Base-by-base conservation (phyloP, 2,797 vertebrate genomes). In the Buphagus erythrorhynchus region DNA sequence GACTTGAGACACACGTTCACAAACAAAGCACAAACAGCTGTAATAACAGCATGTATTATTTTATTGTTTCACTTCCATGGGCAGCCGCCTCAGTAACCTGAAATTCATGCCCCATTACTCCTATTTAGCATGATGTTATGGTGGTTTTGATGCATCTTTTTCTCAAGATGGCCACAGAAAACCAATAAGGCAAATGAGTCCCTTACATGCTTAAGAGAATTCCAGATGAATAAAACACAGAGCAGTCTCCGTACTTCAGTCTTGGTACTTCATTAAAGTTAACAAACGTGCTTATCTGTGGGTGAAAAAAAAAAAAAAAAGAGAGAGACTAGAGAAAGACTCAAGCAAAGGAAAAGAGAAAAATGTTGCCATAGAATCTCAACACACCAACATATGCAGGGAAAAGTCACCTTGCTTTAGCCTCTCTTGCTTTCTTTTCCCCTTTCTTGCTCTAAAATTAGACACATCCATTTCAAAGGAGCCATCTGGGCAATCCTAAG, bases 401-500 rank as follows among this genome's bases (percentile, higher is more conserved):
- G 77, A 87, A 88, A 94, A 88, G 80, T 92, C 73, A 95, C 83
- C 78, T 95, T 97, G 83, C 63, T 73, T 92, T 69, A 84, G 51
- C 94, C 28, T 49, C 9, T 61, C 11, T 40, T 38, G 40, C 17
- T 84, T 51, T 62, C 51, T 62, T 94, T 61, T 43, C 22, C 28
- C 28, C 10, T 82, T 85, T 68, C 71, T 91, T 86, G 55, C 29
- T 95, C 61, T 96, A 92, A 96, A 96, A 96, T 97, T 95, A 95
- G 71, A 69, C 11, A 73, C 24, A 77, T 78, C 20, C 57, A 91
- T 95, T 96, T 97, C 90, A 92, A 96, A 96, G 73, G 36, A 94
- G 24, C 54, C 78, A 93, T 90, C 81, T 80, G 86, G 78, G 67
- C 86, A 90, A 92, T 86, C 78, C 65, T 90, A 77, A 84, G 78